These are phyloP conservation scores for Riparia riparia DNA, from an alignment of 2,113 vertebrate species.

Conservation along the genomic window DNA sequence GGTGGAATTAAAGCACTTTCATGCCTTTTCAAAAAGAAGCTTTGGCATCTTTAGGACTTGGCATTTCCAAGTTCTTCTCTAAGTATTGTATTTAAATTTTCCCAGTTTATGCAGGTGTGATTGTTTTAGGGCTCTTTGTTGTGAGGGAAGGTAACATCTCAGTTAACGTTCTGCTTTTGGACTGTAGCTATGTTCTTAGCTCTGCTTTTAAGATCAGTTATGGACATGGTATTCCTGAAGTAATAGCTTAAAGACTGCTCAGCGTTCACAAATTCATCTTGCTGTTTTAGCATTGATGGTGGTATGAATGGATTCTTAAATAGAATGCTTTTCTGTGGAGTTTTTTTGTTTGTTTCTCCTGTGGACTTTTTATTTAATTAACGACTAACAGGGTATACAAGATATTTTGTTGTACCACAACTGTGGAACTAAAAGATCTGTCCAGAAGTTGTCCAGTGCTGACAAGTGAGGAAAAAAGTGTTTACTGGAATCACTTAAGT, in stretches of 20 bases:
- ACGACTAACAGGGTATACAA: neutral
- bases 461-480: neutral
- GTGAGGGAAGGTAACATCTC: neutral
- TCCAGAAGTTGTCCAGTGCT: neutral
- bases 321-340: accelerated
- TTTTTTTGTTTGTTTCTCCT: neutral
- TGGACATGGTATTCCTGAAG: neutral
- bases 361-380: neutral
- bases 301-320: neutral
- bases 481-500: neutral
- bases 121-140: neutral
- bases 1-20: neutral
- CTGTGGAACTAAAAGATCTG: neutral
- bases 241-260: neutral
- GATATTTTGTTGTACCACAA: neutral
- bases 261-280: neutral
- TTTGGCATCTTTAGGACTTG: neutral
- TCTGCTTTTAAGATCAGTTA: neutral
- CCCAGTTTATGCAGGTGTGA: neutral
- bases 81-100: neutral
- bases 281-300: neutral
- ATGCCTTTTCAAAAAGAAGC: neutral
- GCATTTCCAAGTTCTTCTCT: neutral
- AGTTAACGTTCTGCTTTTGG: neutral
- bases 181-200: neutral